Base-by-base conservation (phyloP, 1,140 invertebrate species). In the Homalodisca vitripennis region DNA sequence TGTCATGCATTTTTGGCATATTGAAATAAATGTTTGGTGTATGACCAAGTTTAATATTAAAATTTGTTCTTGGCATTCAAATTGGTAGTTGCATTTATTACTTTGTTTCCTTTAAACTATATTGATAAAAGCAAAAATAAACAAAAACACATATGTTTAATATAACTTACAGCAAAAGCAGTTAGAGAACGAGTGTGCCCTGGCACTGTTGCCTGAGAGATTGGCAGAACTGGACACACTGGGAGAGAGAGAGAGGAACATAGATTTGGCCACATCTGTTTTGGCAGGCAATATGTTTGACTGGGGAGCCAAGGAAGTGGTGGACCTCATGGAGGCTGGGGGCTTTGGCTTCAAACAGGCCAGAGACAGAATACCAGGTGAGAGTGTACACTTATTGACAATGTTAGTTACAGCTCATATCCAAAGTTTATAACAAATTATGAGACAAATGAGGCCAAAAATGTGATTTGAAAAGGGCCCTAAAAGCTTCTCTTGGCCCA, bases 201-300 rank as follows among this genome's bases (percentile, higher is more conserved):
- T 91, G 29, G 78, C 77, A 26, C 77, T 81, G 64, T 78, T 91
- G 1, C 74, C 79, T 66, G 72, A 78, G 6, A 80, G 85, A 67
- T 73, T 92, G 57, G 71, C 76, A 22, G 71, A 77, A 31, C 71
- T 91, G 3, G 88, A 90, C 75, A 75, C 76, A 14, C 75, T 89
- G 64, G 73, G 79, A 34, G 80, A 81, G 63, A 72, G 78, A n/a
- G 81, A 84, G 57, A 82, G 84, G 70, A 82, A 86, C 71, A 79
- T 84, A 70, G 81, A 83, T 65, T 74, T 91, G 17, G 81, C 86
- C 32, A 77, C 81, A 47, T 87, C 88, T 17, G 77, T 92, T 48
- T 76, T 93, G 41, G 85, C 86, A 75, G 93, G 93, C 26, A 98
- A 98, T 82, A 94, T 98, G 80, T 98, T 98, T 82, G 97, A 98